These are phyloP conservation scores for Dissostichus mawsoni DNA, from an alignment of 2,113 vertebrate genomes.

Conservation along the genomic window DNA sequence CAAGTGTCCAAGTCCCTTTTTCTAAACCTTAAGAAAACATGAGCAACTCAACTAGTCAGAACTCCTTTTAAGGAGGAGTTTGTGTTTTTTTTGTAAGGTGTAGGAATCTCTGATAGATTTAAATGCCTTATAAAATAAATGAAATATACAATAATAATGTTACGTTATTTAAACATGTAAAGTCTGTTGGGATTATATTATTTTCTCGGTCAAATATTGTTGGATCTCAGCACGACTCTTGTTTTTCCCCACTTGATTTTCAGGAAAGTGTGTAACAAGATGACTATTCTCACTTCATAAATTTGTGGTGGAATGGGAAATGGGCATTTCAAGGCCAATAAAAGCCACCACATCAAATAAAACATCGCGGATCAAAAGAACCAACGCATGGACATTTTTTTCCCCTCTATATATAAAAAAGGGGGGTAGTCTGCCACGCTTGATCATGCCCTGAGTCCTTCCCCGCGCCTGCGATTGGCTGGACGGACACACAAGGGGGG, in stretches of 20 bases:
- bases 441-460: slow-evolving; percentile 78
- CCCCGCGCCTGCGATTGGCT: slow-evolving; percentile 82
- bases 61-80: slow-evolving; percentile 7
- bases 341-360: slow-evolving; percentile 85
- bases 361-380: slow-evolving; percentile 83
- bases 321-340: slow-evolving; percentile 80
- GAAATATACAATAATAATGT: not conserved
- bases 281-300: slow-evolving; percentile 82
- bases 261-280: slow-evolving; percentile 68
- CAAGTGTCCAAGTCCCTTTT: slow-evolving; percentile 54
- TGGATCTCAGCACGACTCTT: slow-evolving; percentile 12
- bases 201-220: slow-evolving; percentile 8
- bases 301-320: slow-evolving; percentile 80
- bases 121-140: not conserved
- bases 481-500: slow-evolving; percentile 73
- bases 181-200: not conserved
- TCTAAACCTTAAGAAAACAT: slow-evolving; percentile 43
- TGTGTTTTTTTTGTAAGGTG: not conserved
- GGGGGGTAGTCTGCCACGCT: slow-evolving; percentile 71
- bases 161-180: not conserved
- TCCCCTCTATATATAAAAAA: slow-evolving; percentile 76
- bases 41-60: slow-evolving; percentile 35
- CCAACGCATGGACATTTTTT: slow-evolving; percentile 77
- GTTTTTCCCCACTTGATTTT: slow-evolving; percentile 42
- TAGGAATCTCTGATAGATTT: not conserved